Percentiles rank a stretch among this genome's conserved stretches.
These are phyloP conservation scores for Prinia subflava DNA, from an alignment of 2,113 vertebrate species.

Conservation along the genomic window DNA sequence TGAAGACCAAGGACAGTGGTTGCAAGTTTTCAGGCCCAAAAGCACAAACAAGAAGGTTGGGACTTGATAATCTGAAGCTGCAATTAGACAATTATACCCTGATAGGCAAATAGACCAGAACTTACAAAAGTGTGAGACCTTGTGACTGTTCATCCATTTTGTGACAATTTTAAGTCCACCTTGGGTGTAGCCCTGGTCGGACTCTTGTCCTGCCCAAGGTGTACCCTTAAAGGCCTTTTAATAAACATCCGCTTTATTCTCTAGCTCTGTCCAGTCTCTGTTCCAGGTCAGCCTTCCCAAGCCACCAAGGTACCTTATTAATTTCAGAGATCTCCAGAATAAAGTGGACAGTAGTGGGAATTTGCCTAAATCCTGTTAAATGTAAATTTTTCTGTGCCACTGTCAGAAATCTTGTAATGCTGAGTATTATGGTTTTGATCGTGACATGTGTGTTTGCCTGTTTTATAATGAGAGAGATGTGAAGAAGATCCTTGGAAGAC, in stretches of 20 bases:
- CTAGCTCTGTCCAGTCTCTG: not conserved
- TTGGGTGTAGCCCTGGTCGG: not conserved
- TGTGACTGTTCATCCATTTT: not conserved
- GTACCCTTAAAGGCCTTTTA: not conserved
- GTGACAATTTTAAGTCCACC: not conserved
- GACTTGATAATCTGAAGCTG: not conserved
- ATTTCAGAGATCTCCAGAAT: not conserved
- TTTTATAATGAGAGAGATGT: not conserved
- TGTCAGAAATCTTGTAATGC: not conserved
- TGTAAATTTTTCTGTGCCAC: not conserved
- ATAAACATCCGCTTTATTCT: not conserved
- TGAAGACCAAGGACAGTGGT: not conserved
- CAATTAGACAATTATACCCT: not conserved
- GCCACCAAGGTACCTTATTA: not conserved
- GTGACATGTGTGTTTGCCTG: fast-evolving
- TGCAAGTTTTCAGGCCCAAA: not conserved
- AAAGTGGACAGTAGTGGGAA: not conserved
- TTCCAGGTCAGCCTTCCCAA: not conserved
- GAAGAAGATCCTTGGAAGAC: not conserved
- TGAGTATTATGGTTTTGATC: not conserved
- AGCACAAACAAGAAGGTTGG: not conserved
- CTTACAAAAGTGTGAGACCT: not conserved
- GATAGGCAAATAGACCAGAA: not conserved
- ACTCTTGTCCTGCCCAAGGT: not conserved
- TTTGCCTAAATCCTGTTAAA: not conserved